These are phyloP conservation scores for Dicentrarchus labrax DNA, from an alignment of 2,113 vertebrate genomes.

Conservation along the genomic window DNA sequence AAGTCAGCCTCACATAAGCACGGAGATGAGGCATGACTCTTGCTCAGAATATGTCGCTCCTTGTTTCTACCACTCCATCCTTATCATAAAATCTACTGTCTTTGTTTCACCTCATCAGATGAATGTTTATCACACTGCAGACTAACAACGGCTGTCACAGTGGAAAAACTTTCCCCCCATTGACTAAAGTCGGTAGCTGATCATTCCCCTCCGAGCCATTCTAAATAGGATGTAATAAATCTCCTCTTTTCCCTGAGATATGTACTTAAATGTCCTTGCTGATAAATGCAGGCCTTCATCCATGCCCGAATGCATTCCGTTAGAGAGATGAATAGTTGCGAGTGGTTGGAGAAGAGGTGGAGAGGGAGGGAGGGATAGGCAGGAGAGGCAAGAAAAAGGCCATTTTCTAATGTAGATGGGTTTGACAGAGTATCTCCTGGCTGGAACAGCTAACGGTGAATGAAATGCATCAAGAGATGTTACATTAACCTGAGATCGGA, in stretches of 20 bases:
- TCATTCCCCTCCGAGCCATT: constrained; percentile 49
- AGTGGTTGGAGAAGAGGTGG: constrained; percentile 41
- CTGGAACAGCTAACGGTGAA: constrained; percentile 75
- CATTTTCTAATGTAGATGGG: constrained; percentile 77
- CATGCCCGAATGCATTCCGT: constrained; percentile 66
- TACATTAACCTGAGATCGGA: constrained; percentile 72
- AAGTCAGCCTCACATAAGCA: not conserved
- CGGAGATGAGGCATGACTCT: not conserved
- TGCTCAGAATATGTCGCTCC: not conserved
- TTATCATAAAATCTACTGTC: not conserved
- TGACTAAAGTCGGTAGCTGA: constrained; percentile 50
- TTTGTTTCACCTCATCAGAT: constrained; percentile 32
- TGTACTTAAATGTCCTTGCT: constrained; percentile 74
- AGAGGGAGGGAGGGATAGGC: not conserved
- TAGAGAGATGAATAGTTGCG: constrained; percentile 75
- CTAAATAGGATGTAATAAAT: constrained; percentile 75
- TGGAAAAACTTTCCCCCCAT: constrained; percentile 24
- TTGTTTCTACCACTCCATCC: not conserved
- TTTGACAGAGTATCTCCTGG: constrained; percentile 77
- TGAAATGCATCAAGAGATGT: constrained; percentile 80
- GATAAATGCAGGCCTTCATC: constrained; percentile 79
- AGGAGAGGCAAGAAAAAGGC: constrained; percentile 46
- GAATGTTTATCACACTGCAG: constrained; percentile 9
- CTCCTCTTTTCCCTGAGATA: constrained; percentile 63
- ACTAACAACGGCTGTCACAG: constrained; percentile 13